Evolutionary conservation across 2,113 vertebrate species (phyloP).

Genomic region (Urocolius indicus): DNA sequence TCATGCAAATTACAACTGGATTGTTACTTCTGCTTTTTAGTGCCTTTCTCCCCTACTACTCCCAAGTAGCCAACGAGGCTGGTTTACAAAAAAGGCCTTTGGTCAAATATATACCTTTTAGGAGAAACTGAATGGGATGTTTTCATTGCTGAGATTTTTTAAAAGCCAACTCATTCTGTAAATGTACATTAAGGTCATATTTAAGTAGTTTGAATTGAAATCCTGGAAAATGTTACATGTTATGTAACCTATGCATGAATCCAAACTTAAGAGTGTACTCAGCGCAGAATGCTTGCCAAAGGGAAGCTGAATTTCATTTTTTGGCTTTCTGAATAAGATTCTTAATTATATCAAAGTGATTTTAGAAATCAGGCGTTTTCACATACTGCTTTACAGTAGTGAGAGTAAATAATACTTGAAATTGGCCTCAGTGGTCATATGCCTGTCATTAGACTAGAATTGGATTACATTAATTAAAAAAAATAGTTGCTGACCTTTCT

Average conservation of each 20-base stretch:
- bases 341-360: constrained; percentile 52
- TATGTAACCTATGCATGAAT: constrained; percentile 21
- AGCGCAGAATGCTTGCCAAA: neutral
- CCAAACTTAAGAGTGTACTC: neutral
- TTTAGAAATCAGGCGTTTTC: constrained; percentile 47
- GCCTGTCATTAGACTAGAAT: constrained; percentile 73
- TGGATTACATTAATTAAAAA: constrained; percentile 79
- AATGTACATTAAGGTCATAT: neutral
- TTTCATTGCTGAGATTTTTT: constrained; percentile 31
- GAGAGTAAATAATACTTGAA: constrained; percentile 71
- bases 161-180: constrained; percentile 25
- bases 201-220: constrained; percentile 16
- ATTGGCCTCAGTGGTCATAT: constrained; percentile 62
- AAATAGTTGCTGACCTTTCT: constrained; percentile 78
- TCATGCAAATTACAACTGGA: constrained; percentile 55
- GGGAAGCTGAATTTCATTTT: constrained; percentile 12
- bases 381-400: constrained; percentile 52
- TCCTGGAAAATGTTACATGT: neutral
- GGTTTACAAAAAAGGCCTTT: constrained; percentile 11
- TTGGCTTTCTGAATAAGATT: constrained; percentile 42
- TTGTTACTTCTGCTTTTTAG: constrained; percentile 41
- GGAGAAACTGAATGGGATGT: constrained; percentile 46
- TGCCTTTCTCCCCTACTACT: neutral
- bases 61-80: neutral
- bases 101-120: neutral